phyloP scores from a whole-genome alignment of 2,113 vertebrate species.

The Romanogobio albipinnatus region DNA sequence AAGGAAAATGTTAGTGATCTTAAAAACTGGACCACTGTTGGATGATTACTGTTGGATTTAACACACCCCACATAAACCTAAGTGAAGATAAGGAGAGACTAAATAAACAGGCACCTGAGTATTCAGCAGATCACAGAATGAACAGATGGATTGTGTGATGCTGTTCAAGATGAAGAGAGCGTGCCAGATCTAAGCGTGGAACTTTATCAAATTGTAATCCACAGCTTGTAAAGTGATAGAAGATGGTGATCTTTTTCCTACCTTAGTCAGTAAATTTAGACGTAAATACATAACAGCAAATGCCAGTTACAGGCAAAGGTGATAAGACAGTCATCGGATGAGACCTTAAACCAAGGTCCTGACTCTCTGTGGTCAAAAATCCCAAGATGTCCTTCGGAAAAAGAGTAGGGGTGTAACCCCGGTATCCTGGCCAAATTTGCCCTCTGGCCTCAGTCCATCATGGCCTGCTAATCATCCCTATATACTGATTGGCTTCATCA shows the following conservation, averaged over 20 bases:
- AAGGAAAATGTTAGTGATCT: constrained; percentile 25
- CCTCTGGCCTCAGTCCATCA: too few species aligned
- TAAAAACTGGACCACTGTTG: constrained; percentile 21
- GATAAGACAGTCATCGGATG: background rate
- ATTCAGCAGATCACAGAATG: background rate
- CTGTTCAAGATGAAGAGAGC: background rate
- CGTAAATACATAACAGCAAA: background rate
- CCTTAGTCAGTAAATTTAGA: background rate
- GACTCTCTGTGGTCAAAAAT: too few species aligned
- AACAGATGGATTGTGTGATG: constrained; percentile 13
- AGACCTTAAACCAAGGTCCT: too few species aligned
- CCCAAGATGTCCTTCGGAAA: too few species aligned
- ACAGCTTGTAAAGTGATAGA: background rate
- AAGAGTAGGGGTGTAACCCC: too few species aligned
- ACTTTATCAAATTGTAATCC: constrained; percentile 20
- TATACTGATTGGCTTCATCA: too few species aligned
- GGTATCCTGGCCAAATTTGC: too few species aligned
- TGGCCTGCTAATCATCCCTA: too few species aligned
- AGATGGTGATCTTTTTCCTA: background rate
- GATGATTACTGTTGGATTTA: constrained; percentile 22
- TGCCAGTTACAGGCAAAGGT: background rate
- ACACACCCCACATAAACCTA: background rate
- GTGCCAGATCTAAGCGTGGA: background rate
- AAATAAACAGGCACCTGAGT: background rate
- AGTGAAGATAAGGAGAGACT: background rate